phyloP scores from a whole-genome alignment of 2,113 vertebrate species.

The Rhadina sibilatrix region DNA sequence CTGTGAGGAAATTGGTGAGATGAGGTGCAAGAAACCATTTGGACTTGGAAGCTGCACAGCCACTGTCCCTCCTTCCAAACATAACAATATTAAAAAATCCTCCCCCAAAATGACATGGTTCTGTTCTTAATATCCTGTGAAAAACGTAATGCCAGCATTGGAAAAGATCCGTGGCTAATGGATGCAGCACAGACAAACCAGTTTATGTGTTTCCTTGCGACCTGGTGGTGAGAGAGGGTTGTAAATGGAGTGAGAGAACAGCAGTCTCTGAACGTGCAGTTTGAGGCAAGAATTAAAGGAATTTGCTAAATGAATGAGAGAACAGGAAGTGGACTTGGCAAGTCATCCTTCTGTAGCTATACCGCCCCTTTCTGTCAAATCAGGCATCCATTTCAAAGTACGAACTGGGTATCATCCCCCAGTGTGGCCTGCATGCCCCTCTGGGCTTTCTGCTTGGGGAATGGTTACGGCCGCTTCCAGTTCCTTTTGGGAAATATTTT shows the following conservation, averaged over 20 bases:
- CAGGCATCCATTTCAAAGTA: constrained; percentile 43
- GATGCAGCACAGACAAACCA: constrained; percentile 4
- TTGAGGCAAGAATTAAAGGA: constrained; percentile 66
- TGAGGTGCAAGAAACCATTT: background rate
- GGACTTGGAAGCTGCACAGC: background rate
- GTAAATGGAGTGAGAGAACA: background rate
- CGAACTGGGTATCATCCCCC: background rate
- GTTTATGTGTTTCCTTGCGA: constrained; percentile 5
- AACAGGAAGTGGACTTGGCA: constrained; percentile 70
- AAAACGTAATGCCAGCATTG: background rate
- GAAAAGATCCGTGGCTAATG: background rate
- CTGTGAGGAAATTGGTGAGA: background rate
- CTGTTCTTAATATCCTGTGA: background rate
- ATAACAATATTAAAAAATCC: background rate
- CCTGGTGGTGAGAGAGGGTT: background rate
- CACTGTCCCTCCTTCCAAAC: background rate
- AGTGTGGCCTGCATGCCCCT: background rate
- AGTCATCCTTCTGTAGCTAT: constrained; percentile 9
- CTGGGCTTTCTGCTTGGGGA: background rate
- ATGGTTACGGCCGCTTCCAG: background rate
- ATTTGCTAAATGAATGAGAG: constrained; percentile 67
- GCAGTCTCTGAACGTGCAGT: background rate
- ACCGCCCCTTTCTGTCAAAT: constrained; percentile 35
- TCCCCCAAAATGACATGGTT: background rate
- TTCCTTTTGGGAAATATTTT: background rate